Percentiles rank a stretch among this genome's conserved stretches.
Evolutionary conservation across 2,888 invertebrate species (phyloP).

Genomic region (Chironomus tentans): DNA sequence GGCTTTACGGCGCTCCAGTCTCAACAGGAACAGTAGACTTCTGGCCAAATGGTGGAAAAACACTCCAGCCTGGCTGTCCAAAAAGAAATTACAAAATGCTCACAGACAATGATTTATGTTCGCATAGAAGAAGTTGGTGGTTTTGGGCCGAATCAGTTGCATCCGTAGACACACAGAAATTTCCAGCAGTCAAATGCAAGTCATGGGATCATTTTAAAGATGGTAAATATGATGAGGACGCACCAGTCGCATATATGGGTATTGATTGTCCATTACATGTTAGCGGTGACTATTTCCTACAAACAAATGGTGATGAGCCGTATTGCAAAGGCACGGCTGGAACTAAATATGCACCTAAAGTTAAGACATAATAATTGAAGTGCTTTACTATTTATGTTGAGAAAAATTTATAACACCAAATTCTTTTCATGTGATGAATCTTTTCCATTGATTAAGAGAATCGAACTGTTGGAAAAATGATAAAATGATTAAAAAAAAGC

Average conservation of each 20-base stretch:
- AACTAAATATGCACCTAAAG: slow-evolving; percentile 27
- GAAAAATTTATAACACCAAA: too few relatives aligned
- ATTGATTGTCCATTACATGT: slow-evolving; percentile 37
- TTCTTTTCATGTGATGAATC: too few relatives aligned
- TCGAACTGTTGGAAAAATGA: too few relatives aligned
- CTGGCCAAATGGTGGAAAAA: slow-evolving; percentile 30
- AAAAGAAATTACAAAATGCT: slow-evolving; percentile 38
- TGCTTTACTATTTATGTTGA: too few relatives aligned
- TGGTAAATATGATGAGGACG: slow-evolving; percentile 31
- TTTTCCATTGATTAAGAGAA: too few relatives aligned
- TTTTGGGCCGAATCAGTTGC: slow-evolving; percentile 51
- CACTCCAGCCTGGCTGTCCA: slow-evolving; percentile 32
- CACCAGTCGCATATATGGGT: slow-evolving; percentile 34
- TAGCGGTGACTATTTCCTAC: slow-evolving; percentile 39
- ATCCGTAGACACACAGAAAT: slow-evolving; percentile 38
- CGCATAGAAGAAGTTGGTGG: slow-evolving; percentile 53
- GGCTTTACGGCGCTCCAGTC: slow-evolving; percentile 50
- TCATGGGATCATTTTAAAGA: slow-evolving; percentile 49
- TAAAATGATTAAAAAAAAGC: too few relatives aligned
- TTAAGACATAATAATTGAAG: neutral
- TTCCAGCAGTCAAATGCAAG: slow-evolving; percentile 48
- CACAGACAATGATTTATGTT: slow-evolving; percentile 45
- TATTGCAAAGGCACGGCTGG: slow-evolving; percentile 38
- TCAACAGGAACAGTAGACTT: slow-evolving; percentile 40
- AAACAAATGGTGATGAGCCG: slow-evolving; percentile 39